These are phyloP conservation scores for Odobenus rosmarus DNA, from an alignment of 2,113 vertebrate species.

Conservation along the genomic window DNA sequence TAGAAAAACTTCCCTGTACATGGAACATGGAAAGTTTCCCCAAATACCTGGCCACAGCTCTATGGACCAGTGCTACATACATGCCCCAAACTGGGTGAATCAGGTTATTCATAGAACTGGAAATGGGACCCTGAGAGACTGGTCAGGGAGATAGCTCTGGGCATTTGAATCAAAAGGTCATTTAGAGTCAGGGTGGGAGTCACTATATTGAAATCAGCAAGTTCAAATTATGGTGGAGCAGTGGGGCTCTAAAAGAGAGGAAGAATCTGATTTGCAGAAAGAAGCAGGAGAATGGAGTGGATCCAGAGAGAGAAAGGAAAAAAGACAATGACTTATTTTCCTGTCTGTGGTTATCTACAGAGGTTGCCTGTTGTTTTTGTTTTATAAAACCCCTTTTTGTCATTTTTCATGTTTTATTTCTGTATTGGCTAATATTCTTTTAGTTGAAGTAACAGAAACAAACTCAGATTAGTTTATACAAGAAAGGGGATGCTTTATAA, in stretches of 20 bases:
- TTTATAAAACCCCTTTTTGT: not conserved
- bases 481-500: not conserved
- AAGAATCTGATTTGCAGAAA: not conserved
- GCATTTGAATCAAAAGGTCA: not conserved
- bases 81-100: not conserved
- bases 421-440: conserved; percentile 20
- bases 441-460: conserved; percentile 14
- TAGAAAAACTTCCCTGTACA: not conserved
- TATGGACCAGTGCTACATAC: not conserved
- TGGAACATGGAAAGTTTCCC: not conserved
- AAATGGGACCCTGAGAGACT: not conserved
- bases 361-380: conserved; percentile 12
- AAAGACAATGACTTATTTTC: conserved; percentile 41
- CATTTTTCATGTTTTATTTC: conserved; percentile 40
- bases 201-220: not conserved
- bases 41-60: not conserved
- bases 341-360: not conserved
- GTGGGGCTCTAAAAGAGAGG: not conserved
- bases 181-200: not conserved
- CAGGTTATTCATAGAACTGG: not conserved
- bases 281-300: conserved; percentile 15
- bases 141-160: conserved; percentile 7
- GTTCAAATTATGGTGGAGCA: not conserved
- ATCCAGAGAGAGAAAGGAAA: not conserved
- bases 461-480: not conserved